These are phyloP conservation scores for Poeciliopsis occidentalis DNA, from an alignment of 2,113 vertebrate genomes.

Conservation along the genomic window DNA sequence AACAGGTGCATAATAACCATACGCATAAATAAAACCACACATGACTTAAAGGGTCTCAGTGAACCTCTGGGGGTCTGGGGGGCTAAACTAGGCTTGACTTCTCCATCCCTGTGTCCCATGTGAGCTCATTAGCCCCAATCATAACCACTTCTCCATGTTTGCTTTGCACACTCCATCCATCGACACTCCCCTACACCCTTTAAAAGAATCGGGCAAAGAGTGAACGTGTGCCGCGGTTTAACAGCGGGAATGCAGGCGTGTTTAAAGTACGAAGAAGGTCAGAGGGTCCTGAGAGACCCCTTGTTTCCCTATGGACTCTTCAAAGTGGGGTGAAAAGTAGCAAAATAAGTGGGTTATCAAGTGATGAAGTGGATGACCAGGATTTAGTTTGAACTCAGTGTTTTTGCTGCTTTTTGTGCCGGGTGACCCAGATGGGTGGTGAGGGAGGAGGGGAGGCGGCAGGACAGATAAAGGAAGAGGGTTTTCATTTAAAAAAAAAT, in stretches of 20 bases:
- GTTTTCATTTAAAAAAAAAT: slow-evolving; percentile 63
- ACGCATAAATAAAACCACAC: slow-evolving; percentile 52
- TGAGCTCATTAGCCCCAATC: slow-evolving; percentile 81
- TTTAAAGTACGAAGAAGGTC: slow-evolving; percentile 73
- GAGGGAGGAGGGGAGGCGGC: slow-evolving; percentile 25
- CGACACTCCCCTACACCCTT: slow-evolving; percentile 49
- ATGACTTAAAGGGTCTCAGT: slow-evolving; percentile 39
- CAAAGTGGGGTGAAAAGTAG: slow-evolving; percentile 46
- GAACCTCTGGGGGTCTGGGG: slow-evolving; percentile 41
- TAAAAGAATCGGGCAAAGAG: slow-evolving; percentile 46
- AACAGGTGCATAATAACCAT: slow-evolving; percentile 65
- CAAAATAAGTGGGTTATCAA: slow-evolving; percentile 51
- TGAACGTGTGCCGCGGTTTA: slow-evolving; percentile 18
- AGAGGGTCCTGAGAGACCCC: slow-evolving; percentile 40
- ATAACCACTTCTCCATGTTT: slow-evolving; percentile 71
- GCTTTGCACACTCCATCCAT: slow-evolving; percentile 64
- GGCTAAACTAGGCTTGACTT: slow-evolving; percentile 30
- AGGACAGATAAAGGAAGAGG: slow-evolving; percentile 55
- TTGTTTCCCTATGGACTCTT: slow-evolving; percentile 51
- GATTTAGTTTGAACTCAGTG: slow-evolving; percentile 33
- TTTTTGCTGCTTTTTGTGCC: slow-evolving; percentile 30
- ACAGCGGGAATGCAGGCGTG: slow-evolving; percentile 21
- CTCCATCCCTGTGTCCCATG: slow-evolving; percentile 61
- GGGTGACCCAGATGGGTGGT: slow-evolving; percentile 70
- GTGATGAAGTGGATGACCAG: slow-evolving; percentile 63